Evolutionary conservation across 1,140 invertebrate species (phyloP), one percentile per base, ranked within the genome.

Genomic region (Maconellicoccus hirsutus): DNA sequence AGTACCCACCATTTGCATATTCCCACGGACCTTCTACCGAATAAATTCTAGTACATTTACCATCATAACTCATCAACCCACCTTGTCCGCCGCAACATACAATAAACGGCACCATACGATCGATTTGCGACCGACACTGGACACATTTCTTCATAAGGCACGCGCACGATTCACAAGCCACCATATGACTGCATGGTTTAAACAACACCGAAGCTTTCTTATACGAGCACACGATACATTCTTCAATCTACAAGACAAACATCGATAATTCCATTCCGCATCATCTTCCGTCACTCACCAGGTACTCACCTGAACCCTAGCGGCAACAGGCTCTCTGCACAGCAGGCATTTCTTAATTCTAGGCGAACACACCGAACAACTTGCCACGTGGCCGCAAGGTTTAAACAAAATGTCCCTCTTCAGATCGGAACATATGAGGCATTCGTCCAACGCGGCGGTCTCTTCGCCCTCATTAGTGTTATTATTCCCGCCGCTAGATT

Each of bases 141-240:
- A 97, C 92, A 83, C 95, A 98, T 81, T 96, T 98, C 82, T 96
- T 95, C 92, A 97, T 96, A 70, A 97, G 84, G 70, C 88, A 86
- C 70, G 94, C 91, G 82, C 94, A 98, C 74, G 86, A 87, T 77
- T 92, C 90, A 82, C 94, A 98, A 26, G 92, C 93, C 80, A 91
- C 92, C 87, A 97, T 94, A 80, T 98, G 94, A 70, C 91, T 89
- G 81, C 95, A 98, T 1, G 94, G 94, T 74, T 90, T 89, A 82
- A 97, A 96, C 74, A 96, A 83, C 52, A 96, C 88, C 4, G 90
- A 87, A 1, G 94, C 92, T 76, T 92, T 89, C 77, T 92, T 91
- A 80, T 96, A 93, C 10, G 94, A 96, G 78, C 96, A 98, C 4
- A 98, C 94, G 52, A 96, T 83, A 81, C 95, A 98, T 81, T 98